A percentile compares a stretch with the other conserved stretches of the same genome.
phyloP scores from a whole-genome alignment of 2,888 invertebrate species.

The Graphium colonna region DNA sequence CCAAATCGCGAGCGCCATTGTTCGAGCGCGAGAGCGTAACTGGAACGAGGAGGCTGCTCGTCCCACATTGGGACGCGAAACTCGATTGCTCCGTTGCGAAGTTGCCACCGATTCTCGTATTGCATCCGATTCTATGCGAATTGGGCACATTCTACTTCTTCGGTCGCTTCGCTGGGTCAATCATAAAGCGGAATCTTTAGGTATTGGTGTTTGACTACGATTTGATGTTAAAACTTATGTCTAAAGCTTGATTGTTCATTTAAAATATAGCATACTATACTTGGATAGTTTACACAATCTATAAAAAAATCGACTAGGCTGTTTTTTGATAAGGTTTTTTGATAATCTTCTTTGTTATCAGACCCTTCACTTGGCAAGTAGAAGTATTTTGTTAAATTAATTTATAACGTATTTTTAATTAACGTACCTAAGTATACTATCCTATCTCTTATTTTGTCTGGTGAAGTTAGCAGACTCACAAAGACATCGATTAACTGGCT shows the following conservation, averaged over 20 bases:
- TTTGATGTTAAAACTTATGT: no score
- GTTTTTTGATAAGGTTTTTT: background rate
- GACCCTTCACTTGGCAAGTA: no score
- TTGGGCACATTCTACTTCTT: conserved; percentile 60
- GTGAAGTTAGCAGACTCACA: no score
- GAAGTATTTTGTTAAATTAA: no score
- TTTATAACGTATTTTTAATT: no score
- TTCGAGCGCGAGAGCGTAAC: conserved; percentile 50
- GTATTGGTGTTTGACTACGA: no score
- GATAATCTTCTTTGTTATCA: background rate
- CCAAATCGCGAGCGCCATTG: conserved; percentile 51
- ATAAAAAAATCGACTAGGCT: background rate
- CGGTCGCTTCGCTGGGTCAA: conserved; percentile 68
- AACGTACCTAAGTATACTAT: no score
- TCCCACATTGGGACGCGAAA: conserved; percentile 72
- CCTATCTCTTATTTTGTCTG: no score
- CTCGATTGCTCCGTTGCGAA: conserved; percentile 69
- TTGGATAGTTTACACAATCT: background rate
- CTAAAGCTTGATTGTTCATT: no score
- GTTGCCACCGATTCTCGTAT: conserved; percentile 72
- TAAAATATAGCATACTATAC: no score
- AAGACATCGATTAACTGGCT: no score
- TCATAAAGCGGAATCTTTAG: no score
- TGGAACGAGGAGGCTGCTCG: conserved; percentile 57
- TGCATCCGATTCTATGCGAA: conserved; percentile 75